A percentile compares a stretch with the other conserved stretches of the same genome.
Evolutionary conservation across 2,113 vertebrate species (phyloP).

Genomic region (Hydropotes inermis): DNA sequence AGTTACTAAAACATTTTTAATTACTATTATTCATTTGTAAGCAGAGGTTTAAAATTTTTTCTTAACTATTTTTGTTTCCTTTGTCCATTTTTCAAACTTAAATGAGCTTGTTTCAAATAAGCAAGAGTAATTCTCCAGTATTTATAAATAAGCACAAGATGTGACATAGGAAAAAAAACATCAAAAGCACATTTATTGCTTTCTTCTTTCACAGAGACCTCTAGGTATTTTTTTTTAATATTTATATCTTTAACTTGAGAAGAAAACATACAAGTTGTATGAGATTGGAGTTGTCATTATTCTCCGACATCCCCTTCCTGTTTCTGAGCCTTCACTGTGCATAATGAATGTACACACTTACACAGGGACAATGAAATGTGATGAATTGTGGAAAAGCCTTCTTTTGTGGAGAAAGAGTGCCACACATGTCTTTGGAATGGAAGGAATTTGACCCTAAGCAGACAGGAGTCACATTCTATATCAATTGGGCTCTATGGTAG

Average conservation of each 20-base stretch:
- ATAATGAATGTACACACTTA: constrained; percentile 49
- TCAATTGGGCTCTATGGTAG: constrained; percentile 35
- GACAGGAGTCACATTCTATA: constrained; percentile 50
- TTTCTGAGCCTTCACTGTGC: constrained; percentile 49
- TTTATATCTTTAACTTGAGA: neutral
- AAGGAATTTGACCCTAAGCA: constrained; percentile 55
- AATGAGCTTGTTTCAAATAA: neutral
- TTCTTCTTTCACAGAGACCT: constrained; percentile 19
- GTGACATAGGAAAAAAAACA: neutral
- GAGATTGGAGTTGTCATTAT: constrained; percentile 17
- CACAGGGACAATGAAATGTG: constrained; percentile 36
- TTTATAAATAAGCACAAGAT: neutral
- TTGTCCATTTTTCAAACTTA: neutral
- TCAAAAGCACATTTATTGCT: neutral
- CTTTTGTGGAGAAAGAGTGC: constrained; percentile 45
- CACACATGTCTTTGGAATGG: neutral
- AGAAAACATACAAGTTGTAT: neutral
- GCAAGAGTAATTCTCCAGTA: neutral
- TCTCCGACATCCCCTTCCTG: neutral
- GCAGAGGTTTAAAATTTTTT: neutral
- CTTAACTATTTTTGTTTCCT: neutral
- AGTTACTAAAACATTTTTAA: neutral
- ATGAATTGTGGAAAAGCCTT: constrained; percentile 44
- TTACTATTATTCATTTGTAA: neutral
- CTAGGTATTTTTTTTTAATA: neutral